A percentile compares a stretch with the other conserved stretches of the same genome.
Evolutionary conservation across 1,140 invertebrate species (phyloP).

Genomic region (Scaptomyza montana): DNA sequence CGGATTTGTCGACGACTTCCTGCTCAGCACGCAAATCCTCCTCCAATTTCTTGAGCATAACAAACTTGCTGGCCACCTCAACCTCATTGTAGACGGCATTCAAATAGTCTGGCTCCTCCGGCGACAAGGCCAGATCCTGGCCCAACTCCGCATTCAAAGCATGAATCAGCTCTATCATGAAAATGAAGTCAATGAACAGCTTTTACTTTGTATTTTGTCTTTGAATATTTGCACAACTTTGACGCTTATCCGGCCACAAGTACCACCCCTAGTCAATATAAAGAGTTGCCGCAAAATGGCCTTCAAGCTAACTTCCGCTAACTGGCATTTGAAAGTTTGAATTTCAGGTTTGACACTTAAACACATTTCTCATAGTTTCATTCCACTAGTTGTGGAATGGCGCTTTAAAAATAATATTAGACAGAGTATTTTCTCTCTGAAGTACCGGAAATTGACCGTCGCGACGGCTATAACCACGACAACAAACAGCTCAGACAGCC

Average conservation of each 20-base stretch:
- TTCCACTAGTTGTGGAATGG: constrained; percentile 27
- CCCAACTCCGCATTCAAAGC: constrained; percentile 62
- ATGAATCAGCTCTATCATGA: constrained; percentile 63
- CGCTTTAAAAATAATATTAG: constrained; percentile 39
- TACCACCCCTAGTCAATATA: not conserved
- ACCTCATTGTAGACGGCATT: constrained; percentile 71
- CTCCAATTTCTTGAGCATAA: constrained; percentile 76
- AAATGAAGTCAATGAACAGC: constrained; percentile 25
- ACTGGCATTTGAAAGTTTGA: constrained; percentile 67
- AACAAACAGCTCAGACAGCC: constrained; percentile 17
- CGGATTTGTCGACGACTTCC: constrained; percentile 82
- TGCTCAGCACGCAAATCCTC: constrained; percentile 78
- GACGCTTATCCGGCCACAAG: constrained; percentile 59
- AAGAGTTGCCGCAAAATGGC: constrained; percentile 1
- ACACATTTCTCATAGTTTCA: constrained; percentile 14
- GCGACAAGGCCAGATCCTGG: constrained; percentile 35
- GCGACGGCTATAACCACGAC: constrained; percentile 53
- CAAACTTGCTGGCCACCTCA: constrained; percentile 69
- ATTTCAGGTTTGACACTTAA: not conserved
- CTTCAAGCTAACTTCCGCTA: constrained; percentile 44
- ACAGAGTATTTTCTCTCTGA: constrained; percentile 22
- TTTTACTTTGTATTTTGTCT: constrained; percentile 52
- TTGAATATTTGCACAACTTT: not conserved
- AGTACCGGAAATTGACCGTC: constrained; percentile 71
- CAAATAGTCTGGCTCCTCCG: constrained; percentile 64